Conservation (phyloP, 2,888 invertebrate species). For the Oxycera nigricornis region DNA sequence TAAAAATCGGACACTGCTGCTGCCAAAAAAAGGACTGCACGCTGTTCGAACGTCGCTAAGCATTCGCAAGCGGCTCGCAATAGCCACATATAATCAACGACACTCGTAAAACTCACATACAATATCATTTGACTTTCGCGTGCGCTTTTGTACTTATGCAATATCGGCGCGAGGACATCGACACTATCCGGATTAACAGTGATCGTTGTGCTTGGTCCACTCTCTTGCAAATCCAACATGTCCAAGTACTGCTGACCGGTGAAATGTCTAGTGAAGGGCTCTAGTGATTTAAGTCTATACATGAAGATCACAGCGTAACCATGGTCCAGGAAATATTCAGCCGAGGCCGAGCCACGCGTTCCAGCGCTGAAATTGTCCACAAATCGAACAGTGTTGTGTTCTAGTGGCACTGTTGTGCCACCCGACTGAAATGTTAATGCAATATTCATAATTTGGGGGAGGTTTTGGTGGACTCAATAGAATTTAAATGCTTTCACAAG, state of each 20-base stretch:
- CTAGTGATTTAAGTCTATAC: slow-evolving; percentile 86
- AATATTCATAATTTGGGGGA: too few species aligned
- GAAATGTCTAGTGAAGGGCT: slow-evolving; percentile 91
- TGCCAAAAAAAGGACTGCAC: slow-evolving; percentile 89
- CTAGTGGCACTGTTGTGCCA: slow-evolving; percentile 95
- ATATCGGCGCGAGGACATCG: slow-evolving; percentile 73
- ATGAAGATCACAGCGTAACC: slow-evolving; percentile 94
- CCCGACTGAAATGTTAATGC: slow-evolving; percentile 83
- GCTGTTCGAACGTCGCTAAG: slow-evolving; percentile 70
- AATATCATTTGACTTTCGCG: slow-evolving; percentile 76
- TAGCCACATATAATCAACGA: slow-evolving; percentile 92
- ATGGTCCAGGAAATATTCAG: slow-evolving; percentile 90
- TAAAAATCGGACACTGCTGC: slow-evolving; percentile 99
- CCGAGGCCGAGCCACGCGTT: slow-evolving; percentile 90
- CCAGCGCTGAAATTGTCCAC: slow-evolving; percentile 99
- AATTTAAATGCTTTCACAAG: too few species aligned
- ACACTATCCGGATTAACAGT: slow-evolving; percentile 76
- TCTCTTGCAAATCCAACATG: slow-evolving; percentile 73
- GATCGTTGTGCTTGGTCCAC: slow-evolving; percentile 70
- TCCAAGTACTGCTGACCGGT: slow-evolving; percentile 79
- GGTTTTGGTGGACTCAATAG: too few species aligned
- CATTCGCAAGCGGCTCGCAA: slow-evolving; percentile 82
- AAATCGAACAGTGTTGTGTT: slow-evolving; percentile 96
- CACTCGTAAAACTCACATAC: slow-evolving; percentile 81
- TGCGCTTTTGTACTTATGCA: slow-evolving; percentile 81